Conservation (phyloP, 1,140 invertebrate genomes). For the Metaphire vulgaris region DNA sequence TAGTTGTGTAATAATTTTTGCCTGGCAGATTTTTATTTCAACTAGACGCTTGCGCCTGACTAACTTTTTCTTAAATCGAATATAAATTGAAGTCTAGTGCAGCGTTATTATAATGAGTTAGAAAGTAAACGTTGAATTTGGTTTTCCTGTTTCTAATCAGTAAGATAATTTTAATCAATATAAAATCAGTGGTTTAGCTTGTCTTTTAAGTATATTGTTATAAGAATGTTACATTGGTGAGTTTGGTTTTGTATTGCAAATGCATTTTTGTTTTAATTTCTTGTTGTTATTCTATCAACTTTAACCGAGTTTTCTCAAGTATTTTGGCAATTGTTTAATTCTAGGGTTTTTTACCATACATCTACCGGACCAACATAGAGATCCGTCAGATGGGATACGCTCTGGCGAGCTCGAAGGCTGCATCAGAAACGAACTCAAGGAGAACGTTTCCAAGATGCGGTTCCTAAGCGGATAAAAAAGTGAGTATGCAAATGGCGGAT, state of each 20-base stretch:
- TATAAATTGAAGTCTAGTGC: no score
- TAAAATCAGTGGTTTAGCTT: neutral
- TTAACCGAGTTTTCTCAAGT: neutral
- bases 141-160: no score
- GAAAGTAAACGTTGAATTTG: no score
- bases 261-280: conserved; percentile 15
- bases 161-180: no score
- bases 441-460: conserved; percentile 35
- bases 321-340: conserved; percentile 11
- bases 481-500: conserved; percentile 16
- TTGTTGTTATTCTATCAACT: conserved; percentile 4
- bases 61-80: no score
- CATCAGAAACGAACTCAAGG: conserved; percentile 31
- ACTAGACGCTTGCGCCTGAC: no score
- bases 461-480: conserved; percentile 36
- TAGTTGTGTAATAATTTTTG: no score
- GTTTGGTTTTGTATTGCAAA: neutral
- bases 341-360: conserved; percentile 37
- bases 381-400: conserved; percentile 33
- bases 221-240: neutral
- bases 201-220: neutral
- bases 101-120: no score
- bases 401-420: conserved; percentile 33
- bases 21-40: no score
- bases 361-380: conserved; percentile 35